phyloP scores from a whole-genome alignment of 2,797 vertebrate genomes.

The Rhynchotus rufescens region DNA sequence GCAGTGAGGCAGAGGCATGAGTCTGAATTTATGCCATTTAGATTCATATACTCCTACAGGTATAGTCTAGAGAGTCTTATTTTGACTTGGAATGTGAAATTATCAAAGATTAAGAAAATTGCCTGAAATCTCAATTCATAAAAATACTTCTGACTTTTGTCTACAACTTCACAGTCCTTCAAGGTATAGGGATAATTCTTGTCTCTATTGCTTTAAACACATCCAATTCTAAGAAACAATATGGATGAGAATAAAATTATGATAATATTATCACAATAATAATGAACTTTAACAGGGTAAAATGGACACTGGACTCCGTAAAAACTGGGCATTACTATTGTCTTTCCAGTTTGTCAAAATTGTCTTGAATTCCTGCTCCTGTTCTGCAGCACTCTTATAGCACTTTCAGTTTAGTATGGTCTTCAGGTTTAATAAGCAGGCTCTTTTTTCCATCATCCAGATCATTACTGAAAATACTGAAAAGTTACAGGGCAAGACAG shows the following conservation, averaged over 20 bases:
- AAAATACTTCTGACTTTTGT: background rate
- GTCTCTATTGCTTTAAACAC: background rate
- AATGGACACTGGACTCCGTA: background rate
- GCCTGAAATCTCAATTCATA: background rate
- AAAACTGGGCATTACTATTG: background rate
- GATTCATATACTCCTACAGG: background rate
- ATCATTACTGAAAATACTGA: background rate
- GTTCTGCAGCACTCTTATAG: background rate
- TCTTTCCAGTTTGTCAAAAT: background rate
- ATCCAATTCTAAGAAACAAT: background rate
- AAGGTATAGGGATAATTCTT: background rate
- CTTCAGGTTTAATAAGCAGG: background rate
- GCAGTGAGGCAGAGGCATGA: background rate
- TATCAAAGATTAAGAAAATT: slow-evolving; percentile 1
- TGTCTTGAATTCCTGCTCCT: background rate
- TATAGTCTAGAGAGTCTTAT: background rate
- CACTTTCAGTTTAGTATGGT: background rate
- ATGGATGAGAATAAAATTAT: background rate
- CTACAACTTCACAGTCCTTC: background rate
- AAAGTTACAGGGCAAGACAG: background rate
- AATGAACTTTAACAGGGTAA: background rate
- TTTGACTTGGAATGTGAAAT: slow-evolving; percentile 16
- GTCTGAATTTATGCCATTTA: slow-evolving; percentile 11
- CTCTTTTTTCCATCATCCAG: background rate
- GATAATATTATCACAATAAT: background rate